Evolutionary conservation across 2,888 invertebrate species (phyloP).

Genomic region (Ptilodon capucinus): DNA sequence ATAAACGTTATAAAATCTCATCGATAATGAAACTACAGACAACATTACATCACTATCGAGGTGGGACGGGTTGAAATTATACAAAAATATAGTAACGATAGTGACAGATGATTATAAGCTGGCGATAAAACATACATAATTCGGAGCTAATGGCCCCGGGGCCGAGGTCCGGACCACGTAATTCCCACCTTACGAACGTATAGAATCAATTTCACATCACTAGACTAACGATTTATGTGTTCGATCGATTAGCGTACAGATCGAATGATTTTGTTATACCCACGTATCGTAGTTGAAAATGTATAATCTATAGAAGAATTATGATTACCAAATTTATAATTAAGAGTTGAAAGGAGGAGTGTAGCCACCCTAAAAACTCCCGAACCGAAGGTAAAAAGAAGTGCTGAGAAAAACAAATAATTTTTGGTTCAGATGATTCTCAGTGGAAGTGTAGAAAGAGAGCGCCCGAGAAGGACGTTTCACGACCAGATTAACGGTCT

Average conservation of each 20-base stretch:
- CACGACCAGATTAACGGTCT: too few relatives aligned
- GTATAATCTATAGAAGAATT: constrained; percentile 33
- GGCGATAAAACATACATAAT: constrained; percentile 82
- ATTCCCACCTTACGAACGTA: constrained; percentile 55
- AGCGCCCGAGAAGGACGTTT: too few relatives aligned
- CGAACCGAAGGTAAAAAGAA: too few relatives aligned
- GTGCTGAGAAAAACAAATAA: too few relatives aligned
- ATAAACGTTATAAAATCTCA: constrained; percentile 3
- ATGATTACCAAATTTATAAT: too few relatives aligned
- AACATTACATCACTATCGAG: constrained; percentile 52
- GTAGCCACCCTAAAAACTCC: too few relatives aligned
- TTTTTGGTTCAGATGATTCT: too few relatives aligned
- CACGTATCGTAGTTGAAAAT: too few relatives aligned
- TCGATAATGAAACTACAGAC: constrained; percentile 28
- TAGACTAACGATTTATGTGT: constrained; percentile 48
- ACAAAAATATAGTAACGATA: constrained; percentile 81
- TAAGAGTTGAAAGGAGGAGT: too few relatives aligned
- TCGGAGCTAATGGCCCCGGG: constrained; percentile 68
- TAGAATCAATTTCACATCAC: constrained; percentile 71
- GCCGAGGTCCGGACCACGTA: constrained; percentile 31
- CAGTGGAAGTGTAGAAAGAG: too few relatives aligned
- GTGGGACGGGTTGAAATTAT: constrained; percentile 75
- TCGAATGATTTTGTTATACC: constrained; percentile 25
- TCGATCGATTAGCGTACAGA: constrained; percentile 45
- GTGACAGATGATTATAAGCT: constrained; percentile 83